Percentiles rank a stretch among this genome's conserved stretches.
Evolutionary conservation across 2,797 vertebrate species (phyloP).

Genomic region (Pogoniulus pusillus): DNA sequence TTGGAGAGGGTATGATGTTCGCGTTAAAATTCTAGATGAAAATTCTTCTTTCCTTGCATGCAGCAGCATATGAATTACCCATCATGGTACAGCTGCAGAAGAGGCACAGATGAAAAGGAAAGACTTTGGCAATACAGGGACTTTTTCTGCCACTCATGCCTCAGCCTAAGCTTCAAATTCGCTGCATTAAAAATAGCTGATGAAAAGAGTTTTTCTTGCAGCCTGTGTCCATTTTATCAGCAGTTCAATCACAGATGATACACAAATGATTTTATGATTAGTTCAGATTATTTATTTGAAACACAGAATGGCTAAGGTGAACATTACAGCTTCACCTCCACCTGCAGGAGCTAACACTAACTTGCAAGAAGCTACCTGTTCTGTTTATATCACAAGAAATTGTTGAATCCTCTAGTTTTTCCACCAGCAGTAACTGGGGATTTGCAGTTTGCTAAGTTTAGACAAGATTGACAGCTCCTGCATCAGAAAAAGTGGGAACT

Average conservation of each 20-base stretch:
- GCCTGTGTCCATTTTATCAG: neutral
- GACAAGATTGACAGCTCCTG: neutral
- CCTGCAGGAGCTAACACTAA: neutral
- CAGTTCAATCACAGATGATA: neutral
- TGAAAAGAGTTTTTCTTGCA: neutral
- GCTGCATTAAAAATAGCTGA: neutral
- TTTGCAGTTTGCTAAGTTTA: neutral
- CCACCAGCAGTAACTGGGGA: neutral
- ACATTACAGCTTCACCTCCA: neutral
- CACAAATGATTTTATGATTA: neutral
- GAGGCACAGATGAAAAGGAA: neutral
- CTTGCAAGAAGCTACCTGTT: neutral
- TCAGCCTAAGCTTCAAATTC: neutral
- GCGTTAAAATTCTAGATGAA: neutral
- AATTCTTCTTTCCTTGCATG: neutral
- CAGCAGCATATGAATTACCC: neutral
- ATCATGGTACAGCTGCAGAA: neutral
- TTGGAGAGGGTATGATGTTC: neutral
- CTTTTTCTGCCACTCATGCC: neutral
- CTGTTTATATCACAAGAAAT: neutral
- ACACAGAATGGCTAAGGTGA: neutral
- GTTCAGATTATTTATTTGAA: neutral
- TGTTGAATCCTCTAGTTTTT: neutral
- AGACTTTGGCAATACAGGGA: neutral
- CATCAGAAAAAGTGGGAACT: neutral